Evolutionary conservation across 2,888 invertebrate genomes (phyloP), one percentile per base, ranked within the genome.

Genomic region (Polyommatus icarus): DNA sequence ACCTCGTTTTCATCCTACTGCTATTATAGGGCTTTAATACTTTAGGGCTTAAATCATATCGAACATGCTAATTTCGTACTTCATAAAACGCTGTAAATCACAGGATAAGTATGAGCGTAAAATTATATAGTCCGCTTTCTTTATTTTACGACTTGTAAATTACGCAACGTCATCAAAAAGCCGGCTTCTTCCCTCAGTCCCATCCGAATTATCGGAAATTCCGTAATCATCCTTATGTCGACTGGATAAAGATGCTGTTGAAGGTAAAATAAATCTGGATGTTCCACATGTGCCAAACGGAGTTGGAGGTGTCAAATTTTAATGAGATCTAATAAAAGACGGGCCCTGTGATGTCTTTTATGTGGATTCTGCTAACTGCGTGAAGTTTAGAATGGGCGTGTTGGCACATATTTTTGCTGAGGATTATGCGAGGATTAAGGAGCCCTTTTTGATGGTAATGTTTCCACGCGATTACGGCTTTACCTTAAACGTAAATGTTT

Each of bases 251-350:
- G 54, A 15, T 54, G 54, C 54, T 54, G 54, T 1, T 3, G 54
- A 54, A 18, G 12, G 54, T 54, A 54, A 54, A 54, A 54, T 54
- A 18, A 54, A 54, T 18, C 54, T 54, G 18, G 50, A 50, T 40
- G 32, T n/a, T 20, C 12, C 75, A 77, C 71, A 76, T 72, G 79
- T 73, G 20, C 50, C 73, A 71, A 77, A 78, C 77, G 76, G 76
- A 54, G 54, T 54, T 59, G 86, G 83, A 83, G 85, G 86, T 86
- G 85, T 86, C 86, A 83, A 84, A 85, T 86, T 81, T 84, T 86
- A 87, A 87, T 85, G 83, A 85, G 83, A 80, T 78, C 72, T 83
- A 81, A 83, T 82, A 82, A 83, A 80, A 78, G 79, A 54, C 67
- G 46, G 67, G 29, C 20, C 61, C 71, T 24, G 40, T 32, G 40